Evolutionary conservation across 1,140 invertebrate genomes (phyloP), one percentile per base, ranked within the genome.

Genomic region (Cephus cinctus): DNA sequence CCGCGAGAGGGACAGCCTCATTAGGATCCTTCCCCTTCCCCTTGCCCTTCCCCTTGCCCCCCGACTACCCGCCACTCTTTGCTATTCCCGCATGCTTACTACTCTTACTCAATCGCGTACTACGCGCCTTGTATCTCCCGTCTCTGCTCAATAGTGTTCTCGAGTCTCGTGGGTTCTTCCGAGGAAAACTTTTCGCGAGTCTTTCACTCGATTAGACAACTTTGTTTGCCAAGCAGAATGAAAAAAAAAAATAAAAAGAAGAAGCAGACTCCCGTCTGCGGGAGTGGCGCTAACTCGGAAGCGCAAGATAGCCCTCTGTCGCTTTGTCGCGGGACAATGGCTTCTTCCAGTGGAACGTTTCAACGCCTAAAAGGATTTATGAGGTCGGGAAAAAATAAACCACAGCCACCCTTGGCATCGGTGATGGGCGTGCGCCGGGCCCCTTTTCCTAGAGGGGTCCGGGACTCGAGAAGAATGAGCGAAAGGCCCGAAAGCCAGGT

Each of bases 371-470:
- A 52, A 41, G 63, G 64, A 68, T 66, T 68, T 68, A 65, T 52
- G 63, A 61, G 56, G 50, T 43, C 43, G n/a, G 35, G 52, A 52
- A 42, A 50, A 45, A 46, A 52, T 50, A 54, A 67, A 68, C 66
- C 66, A 42, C 67, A 64, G 57, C 59, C 65, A 68, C 65, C 65
- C 65, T 67, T 59, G n/a, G n/a, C n/a, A n/a, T n/a, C n/a, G n/a
- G 50, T 48, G 21, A 60, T 59, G 58, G 63, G 59, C 61, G 65
- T 67, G 56, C 60, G 55, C 40, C 47, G 40, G 57, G 42, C 43
- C 41, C 47, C 54, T 46, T 38, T n/a, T n/a, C n/a, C n/a, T n/a
- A n/a, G n/a, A n/a, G n/a, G n/a, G n/a, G n/a, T n/a, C n/a, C 49
- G 44, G 42, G 53, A 53, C 48, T 49, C 51, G 30, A 34, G 34